Base-by-base conservation (phyloP, 2,113 vertebrate genomes). In the Solenodon paradoxus region DNA sequence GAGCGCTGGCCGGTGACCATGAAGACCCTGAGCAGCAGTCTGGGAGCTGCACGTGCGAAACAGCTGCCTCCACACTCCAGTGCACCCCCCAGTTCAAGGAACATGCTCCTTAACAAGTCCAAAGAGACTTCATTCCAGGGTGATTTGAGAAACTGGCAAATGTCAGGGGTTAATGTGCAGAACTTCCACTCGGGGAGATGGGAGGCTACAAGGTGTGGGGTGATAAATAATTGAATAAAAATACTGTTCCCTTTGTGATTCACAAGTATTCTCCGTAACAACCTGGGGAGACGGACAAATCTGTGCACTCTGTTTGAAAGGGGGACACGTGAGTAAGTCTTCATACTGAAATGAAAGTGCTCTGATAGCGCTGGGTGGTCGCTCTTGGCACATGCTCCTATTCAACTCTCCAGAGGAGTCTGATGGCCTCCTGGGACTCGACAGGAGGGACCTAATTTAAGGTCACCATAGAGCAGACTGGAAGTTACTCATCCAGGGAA, bases 401-500 rank as follows among this genome's bases (percentile, higher is more conserved):
- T 38, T 66, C 93, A 35, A 42, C 13, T 63, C 45, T 30, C 49
- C 53, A 51, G n/a, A 63, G 51, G 38, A 59, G 17, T 40, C 61
- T 66, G 10, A 57, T 45, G 85, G 61, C 20, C 95, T 83, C 79
- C 17, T 28, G 11, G 51, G 40, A 83, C 69, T 83, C 92, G 9
- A 7, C 32, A 69, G 19, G 32, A 69, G 12, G 15, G 35, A 51
- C 6, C 53, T 53, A 77, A 81, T 49, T 63, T 84, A 87, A 88
- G 32, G 28, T 63, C 80, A 68, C 59, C 87, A 61, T 3, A 82
- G 68, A 87, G 86, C 19, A 94, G 42, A 91, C 0, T 89, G 32
- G n/a, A 85, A 88, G 17, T 61, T 88, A 81, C 59, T 88, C 49
- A 88, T 40, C 42, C 85, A 86, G 57, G 78, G 20, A 86, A 91